These are phyloP conservation scores for Sander vitreus DNA, from an alignment of 2,113 vertebrate species.

Conservation along the genomic window DNA sequence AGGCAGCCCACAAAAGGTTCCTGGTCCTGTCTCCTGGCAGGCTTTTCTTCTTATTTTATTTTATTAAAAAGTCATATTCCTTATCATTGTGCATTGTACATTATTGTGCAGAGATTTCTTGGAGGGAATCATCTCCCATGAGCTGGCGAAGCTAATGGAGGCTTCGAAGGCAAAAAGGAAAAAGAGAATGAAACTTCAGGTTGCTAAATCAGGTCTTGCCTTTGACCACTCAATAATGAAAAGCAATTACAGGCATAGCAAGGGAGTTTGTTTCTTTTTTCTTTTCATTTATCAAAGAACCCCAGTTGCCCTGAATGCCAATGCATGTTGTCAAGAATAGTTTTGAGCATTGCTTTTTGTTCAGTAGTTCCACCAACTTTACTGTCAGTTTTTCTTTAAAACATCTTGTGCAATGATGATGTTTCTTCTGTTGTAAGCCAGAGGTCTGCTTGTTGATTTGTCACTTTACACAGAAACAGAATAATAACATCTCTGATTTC, in stretches of 20 bases:
- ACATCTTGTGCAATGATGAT: neutral
- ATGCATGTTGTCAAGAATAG: conserved; percentile 34
- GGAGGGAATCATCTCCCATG: conserved; percentile 46
- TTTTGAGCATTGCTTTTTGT: conserved; percentile 11
- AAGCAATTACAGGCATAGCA: conserved; percentile 56
- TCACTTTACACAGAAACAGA: neutral
- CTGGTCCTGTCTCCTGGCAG: conserved; percentile 44
- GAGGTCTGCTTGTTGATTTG: neutral
- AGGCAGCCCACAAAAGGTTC: conserved; percentile 35
- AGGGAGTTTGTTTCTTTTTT: conserved; percentile 16
- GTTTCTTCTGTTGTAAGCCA: neutral
- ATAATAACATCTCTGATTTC: neutral
- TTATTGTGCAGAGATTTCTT: conserved; percentile 62
- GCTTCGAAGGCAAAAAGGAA: neutral
- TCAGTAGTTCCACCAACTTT: conserved; percentile 12
- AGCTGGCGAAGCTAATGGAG: conserved; percentile 43
- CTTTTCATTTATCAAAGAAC: conserved; percentile 37
- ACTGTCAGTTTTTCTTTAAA: conserved; percentile 16
- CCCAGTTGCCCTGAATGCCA: conserved; percentile 16
- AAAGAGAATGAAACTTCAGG: conserved; percentile 41
- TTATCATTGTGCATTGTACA: conserved; percentile 59
- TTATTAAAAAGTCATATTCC: conserved; percentile 79
- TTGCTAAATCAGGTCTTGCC: conserved; percentile 49
- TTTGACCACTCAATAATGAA: conserved; percentile 66
- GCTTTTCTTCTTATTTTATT: conserved; percentile 68